phyloP scores from a whole-genome alignment of 2,888 invertebrate species.

The Drosophila kokeensis region DNA sequence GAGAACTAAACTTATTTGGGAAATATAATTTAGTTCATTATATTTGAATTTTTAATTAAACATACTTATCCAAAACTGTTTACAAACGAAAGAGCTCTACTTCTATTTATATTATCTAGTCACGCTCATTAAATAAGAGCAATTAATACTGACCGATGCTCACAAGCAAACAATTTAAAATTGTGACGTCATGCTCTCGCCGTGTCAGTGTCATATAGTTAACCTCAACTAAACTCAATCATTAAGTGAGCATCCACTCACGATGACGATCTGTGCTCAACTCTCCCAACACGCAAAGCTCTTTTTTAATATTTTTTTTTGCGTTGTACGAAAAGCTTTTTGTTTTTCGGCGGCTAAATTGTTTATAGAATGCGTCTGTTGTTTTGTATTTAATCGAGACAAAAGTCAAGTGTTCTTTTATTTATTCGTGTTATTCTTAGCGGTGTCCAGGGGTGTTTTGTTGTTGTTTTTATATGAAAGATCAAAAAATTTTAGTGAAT shows the following conservation, averaged over 20 bases:
- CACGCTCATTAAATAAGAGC: background rate
- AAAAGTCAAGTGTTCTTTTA: conserved; percentile 74
- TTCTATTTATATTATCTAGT: background rate
- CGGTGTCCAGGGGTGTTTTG: conserved; percentile 50
- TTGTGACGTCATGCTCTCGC: conserved; percentile 40
- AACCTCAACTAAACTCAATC: conserved; percentile 19
- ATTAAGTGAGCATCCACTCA: conserved; percentile 24
- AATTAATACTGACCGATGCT: background rate
- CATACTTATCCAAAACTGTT: background rate
- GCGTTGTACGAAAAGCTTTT: conserved; percentile 37
- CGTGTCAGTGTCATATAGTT: background rate
- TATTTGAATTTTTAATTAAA: background rate
- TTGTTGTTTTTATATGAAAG: conserved; percentile 33
- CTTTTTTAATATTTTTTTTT: conserved; percentile 8
- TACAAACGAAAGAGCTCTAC: background rate
- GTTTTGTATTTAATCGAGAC: conserved; percentile 47
- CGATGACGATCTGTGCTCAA: conserved; percentile 27
- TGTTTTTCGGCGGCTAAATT: conserved; percentile 26
- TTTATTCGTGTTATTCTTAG: conserved; percentile 65
- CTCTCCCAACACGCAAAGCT: conserved; percentile 44
- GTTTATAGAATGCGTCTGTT: conserved; percentile 8
- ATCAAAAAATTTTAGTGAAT: conserved; percentile 46
- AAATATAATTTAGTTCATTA: background rate
- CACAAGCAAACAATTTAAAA: background rate
- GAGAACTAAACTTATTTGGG: background rate